Conservation (phyloP, 2,113 vertebrate species). For the Muscicapa adusta region DNA sequence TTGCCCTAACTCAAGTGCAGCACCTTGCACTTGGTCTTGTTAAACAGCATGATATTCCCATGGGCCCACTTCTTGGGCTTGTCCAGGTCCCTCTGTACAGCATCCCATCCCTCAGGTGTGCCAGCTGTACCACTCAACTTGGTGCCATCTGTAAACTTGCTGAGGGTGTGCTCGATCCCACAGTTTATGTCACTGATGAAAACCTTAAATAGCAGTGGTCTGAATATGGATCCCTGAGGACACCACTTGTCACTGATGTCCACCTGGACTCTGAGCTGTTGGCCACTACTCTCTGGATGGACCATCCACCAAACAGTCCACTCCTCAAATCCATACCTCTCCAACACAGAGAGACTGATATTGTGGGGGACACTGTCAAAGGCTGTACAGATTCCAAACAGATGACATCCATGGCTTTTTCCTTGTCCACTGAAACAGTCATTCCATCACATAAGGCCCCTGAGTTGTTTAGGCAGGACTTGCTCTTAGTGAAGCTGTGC, state of each 20-base stretch:
- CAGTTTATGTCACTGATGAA: neutral
- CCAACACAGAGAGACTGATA: neutral
- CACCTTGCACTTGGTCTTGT: neutral
- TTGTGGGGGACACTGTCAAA: neutral
- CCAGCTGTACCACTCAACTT: neutral
- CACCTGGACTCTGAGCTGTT: neutral
- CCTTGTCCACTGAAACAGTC: neutral
- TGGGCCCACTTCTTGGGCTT: neutral
- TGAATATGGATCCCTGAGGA: accelerated
- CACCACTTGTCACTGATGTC: neutral
- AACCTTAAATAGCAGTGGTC: neutral
- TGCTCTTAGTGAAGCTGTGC: neutral
- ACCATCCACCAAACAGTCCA: neutral
- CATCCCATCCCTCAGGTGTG: neutral
- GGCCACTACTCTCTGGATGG: neutral
- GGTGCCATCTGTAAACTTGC: no score
- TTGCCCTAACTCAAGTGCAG: neutral
- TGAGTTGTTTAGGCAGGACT: neutral
- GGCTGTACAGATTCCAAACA: neutral
- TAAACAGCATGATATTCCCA: neutral
- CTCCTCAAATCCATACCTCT: neutral
- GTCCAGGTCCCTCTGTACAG: neutral
- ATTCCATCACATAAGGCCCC: neutral
- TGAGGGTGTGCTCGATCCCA: neutral
- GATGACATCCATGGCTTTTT: neutral